Percentiles rank a stretch among this genome's conserved stretches.
Evolutionary conservation across 1,140 invertebrate genomes (phyloP).

Genomic region (Macrobrachium nipponense): DNA sequence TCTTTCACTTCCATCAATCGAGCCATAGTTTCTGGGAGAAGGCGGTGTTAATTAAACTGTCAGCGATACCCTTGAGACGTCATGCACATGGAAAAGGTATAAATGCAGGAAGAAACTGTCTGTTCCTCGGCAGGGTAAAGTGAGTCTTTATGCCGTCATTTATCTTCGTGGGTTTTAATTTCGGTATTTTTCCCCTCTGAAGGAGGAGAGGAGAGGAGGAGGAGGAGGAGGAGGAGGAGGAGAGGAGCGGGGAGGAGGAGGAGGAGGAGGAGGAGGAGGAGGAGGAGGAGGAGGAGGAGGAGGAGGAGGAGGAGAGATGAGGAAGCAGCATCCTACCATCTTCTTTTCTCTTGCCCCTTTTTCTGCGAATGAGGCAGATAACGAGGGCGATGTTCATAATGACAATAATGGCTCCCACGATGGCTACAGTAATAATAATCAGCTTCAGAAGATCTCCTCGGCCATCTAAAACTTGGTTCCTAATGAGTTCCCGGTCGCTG

Average conservation of each 20-base stretch:
- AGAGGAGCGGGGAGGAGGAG: background rate
- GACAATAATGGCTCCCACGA: conserved; percentile 82
- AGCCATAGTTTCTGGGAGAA: too few species aligned
- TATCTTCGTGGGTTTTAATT: too few species aligned
- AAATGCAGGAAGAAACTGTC: too few species aligned
- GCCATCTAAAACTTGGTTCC: conserved; percentile 77
- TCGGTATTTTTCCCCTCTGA: too few species aligned
- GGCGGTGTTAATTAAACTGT: too few species aligned
- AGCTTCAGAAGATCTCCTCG: conserved; percentile 79
- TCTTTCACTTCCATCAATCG: too few species aligned
- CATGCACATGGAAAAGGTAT: too few species aligned
- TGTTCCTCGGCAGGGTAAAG: too few species aligned
- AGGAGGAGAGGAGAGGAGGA: background rate
- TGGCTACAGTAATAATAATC: conserved; percentile 84
- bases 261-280: background rate
- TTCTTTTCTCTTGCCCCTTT: conserved; percentile 67
- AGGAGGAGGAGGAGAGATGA: background rate
- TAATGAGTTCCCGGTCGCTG: conserved; percentile 68
- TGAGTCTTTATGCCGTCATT: too few species aligned
- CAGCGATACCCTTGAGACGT: too few species aligned
- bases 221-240: background rate
- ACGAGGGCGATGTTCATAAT: conserved; percentile 85
- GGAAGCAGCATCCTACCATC: conserved; percentile 45
- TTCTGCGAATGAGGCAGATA: conserved; percentile 84
- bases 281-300: conserved; percentile 1